Conservation (phyloP, 2,113 vertebrate genomes). For the Cyanoliseus patagonus region DNA sequence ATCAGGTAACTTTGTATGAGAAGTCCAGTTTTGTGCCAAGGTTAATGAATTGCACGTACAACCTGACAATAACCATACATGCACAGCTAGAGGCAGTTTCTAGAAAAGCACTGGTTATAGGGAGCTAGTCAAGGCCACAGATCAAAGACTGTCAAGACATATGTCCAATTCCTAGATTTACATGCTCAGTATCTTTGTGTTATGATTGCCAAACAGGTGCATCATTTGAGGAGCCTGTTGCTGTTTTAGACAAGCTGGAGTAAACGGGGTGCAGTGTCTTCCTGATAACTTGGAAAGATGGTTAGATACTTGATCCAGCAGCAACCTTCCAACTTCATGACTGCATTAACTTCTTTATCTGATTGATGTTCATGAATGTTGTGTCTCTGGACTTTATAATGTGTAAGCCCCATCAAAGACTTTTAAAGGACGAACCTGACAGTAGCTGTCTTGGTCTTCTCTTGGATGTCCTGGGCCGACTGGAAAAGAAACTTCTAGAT, state of each 20-base stretch:
- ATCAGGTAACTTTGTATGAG: not conserved
- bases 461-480: not conserved
- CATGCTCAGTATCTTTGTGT: not conserved
- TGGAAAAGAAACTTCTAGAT: not conserved
- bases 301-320: not conserved
- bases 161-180: not conserved
- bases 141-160: not conserved
- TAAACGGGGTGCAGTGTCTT: not conserved
- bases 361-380: not conserved
- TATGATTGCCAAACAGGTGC: not conserved
- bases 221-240: not conserved
- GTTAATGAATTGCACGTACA: not conserved
- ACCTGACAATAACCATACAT: not conserved
- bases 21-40: not conserved
- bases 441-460: not conserved
- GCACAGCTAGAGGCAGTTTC: not conserved
- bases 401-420: not conserved
- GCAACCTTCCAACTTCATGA: not conserved
- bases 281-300: not conserved
- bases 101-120: not conserved
- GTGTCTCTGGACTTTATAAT: not conserved
- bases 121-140: not conserved
- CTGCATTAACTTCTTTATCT: not conserved
- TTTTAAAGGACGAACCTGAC: not conserved
- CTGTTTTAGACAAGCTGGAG: not conserved